Percentiles rank a stretch among this genome's conserved stretches.
phyloP scores from a whole-genome alignment of 1,140 invertebrate genomes.

The Nylanderia fulva region DNA sequence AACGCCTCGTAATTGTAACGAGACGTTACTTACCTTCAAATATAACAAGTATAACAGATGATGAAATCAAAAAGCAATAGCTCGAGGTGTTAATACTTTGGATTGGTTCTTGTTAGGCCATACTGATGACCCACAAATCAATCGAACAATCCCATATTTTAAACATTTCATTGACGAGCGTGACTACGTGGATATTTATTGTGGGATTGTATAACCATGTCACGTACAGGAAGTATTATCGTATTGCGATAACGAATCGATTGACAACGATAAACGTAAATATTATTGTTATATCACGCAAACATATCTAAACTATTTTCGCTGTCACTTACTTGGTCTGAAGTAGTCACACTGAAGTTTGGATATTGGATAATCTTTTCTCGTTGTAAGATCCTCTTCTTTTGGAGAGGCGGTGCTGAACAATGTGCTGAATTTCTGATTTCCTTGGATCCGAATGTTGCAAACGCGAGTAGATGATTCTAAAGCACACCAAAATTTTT shows the following conservation, averaged over 20 bases:
- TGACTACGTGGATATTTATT: constrained; percentile 2
- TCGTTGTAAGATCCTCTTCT: not conserved
- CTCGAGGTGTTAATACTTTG: not conserved
- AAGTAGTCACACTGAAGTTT: not conserved
- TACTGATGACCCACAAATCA: constrained; percentile 64
- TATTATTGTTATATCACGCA: constrained; percentile 25
- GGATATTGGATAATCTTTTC: not conserved
- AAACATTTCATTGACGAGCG: constrained; percentile 16
- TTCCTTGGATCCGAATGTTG: not conserved
- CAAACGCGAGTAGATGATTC: not conserved
- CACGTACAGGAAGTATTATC: not conserved
- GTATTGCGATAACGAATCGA: not conserved
- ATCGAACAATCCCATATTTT: constrained; percentile 41
- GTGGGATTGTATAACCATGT: not conserved
- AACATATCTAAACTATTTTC: not conserved
- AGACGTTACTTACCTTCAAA: constrained; percentile 73
- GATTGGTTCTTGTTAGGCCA: constrained; percentile 58
- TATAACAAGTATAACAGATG: constrained; percentile 72
- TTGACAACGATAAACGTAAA: not conserved
- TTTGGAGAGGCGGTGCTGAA: not conserved
- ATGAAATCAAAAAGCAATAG: constrained; percentile 36
- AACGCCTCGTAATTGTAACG: constrained; percentile 84
- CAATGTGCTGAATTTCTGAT: not conserved
- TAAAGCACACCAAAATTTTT: constrained; percentile 37
- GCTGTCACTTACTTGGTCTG: constrained; percentile 25